Percentiles rank a stretch among this genome's conserved stretches.
Conservation (phyloP, 2,113 vertebrate genomes). For the Bufo gargarizans region DNA sequence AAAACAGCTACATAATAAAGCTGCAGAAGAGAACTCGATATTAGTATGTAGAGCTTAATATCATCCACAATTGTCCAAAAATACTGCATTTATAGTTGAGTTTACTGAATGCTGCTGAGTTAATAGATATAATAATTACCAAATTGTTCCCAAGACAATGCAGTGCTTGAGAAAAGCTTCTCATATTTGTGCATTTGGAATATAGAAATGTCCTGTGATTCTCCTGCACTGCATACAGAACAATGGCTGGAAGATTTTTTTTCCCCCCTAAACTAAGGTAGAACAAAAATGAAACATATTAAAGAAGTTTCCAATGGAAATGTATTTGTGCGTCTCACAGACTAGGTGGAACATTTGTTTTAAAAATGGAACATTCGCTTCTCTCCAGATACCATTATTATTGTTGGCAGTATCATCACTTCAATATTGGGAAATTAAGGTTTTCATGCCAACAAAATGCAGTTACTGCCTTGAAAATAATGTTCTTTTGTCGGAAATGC, state of each 20-base stretch:
- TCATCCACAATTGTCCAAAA: too few relatives aligned
- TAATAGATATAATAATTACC: too few relatives aligned
- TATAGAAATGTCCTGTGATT: neutral
- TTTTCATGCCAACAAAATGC: conserved; percentile 47
- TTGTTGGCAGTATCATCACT: conserved; percentile 46
- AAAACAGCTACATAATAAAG: too few relatives aligned
- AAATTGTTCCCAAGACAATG: too few relatives aligned
- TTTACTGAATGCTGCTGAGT: too few relatives aligned
- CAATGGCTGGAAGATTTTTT: neutral
- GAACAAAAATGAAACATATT: too few relatives aligned
- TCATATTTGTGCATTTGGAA: neutral
- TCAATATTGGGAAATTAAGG: conserved; percentile 53
- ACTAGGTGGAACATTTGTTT: neutral
- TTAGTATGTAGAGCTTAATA: too few relatives aligned
- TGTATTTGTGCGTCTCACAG: conserved; percentile 1
- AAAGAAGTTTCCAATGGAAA: neutral
- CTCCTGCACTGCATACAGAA: neutral
- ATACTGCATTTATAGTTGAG: too few relatives aligned
- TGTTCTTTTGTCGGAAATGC: conserved; percentile 46
- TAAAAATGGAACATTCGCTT: conserved; percentile 14
- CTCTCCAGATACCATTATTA: conserved; percentile 53
- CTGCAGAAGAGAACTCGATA: too few relatives aligned
- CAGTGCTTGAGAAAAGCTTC: too few relatives aligned
- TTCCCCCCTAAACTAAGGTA: too few relatives aligned
- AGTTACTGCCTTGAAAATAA: conserved; percentile 42